Evolutionary conservation across 2,797 vertebrate genomes (phyloP).

Genomic region (Podargus strigoides): DNA sequence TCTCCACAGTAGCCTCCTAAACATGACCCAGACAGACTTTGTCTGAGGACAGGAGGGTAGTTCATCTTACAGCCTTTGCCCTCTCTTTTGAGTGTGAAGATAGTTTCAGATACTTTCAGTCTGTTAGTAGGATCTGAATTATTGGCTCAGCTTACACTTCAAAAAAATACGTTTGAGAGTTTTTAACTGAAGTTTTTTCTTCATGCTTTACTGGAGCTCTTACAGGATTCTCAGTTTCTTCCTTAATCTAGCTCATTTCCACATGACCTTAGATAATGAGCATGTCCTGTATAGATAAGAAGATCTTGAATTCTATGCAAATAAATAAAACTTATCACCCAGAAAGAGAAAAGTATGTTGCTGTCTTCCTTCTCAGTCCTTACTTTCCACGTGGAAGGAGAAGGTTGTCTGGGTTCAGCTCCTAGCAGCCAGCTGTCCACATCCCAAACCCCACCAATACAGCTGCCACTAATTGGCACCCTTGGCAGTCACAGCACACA

Average conservation of each 20-base stretch:
- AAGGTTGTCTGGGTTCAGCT: background rate
- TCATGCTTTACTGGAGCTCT: background rate
- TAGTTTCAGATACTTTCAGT: background rate
- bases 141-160: background rate
- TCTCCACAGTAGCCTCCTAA: background rate
- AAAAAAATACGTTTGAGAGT: background rate
- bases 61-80: background rate
- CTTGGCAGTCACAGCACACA: background rate
- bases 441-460: background rate
- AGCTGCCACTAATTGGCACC: conserved; percentile 49
- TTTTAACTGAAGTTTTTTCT: background rate
- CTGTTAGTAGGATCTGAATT: background rate
- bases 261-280: background rate
- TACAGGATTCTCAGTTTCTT: background rate
- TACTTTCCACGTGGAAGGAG: background rate
- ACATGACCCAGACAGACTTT: background rate
- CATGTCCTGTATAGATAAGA: background rate
- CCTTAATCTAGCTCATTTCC: background rate
- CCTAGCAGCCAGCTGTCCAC: conserved; percentile 21
- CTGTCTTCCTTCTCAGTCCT: background rate
- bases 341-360: background rate
- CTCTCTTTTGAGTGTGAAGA: background rate
- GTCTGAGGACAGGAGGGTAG: background rate
- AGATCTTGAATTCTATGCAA: background rate
- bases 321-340: background rate